Evolutionary conservation across 2,113 vertebrate species (phyloP).

Genomic region (Chloropsis cyanopogon): DNA sequence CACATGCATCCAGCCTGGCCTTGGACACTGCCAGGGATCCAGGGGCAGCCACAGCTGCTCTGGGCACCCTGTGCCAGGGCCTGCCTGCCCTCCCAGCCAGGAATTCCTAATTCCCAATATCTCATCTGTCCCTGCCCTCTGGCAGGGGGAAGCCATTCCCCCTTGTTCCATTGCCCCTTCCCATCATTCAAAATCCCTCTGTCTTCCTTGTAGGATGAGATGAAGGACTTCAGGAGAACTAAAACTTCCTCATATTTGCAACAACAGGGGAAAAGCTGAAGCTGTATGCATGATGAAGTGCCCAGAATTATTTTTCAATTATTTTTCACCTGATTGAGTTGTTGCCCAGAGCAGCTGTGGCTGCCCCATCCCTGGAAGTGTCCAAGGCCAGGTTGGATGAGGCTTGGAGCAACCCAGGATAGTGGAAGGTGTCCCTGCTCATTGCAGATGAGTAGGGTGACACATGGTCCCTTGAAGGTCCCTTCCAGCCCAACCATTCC

Average conservation of each 20-base stretch:
- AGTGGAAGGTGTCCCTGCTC: too few relatives aligned
- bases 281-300: accelerated
- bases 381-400: accelerated
- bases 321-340: not conserved
- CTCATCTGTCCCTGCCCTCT: accelerated
- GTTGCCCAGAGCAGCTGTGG: not conserved
- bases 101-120: not conserved
- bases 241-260: not conserved
- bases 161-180: not conserved
- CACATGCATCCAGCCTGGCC: accelerated
- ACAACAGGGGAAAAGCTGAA: not conserved
- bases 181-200: not conserved
- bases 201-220: not conserved
- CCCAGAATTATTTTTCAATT: not conserved
- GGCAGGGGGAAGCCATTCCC: not conserved
- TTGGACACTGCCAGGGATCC: not conserved
- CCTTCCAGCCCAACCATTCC: not conserved
- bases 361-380: not conserved
- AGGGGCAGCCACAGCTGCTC: not conserved
- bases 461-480: not conserved
- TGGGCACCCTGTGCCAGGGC: not conserved
- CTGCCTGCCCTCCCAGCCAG: accelerated
- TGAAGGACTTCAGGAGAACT: not conserved
- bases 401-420: not conserved
- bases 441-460: not conserved